Percentiles rank a stretch among this genome's conserved stretches.
Conservation (phyloP, 2,113 vertebrate genomes). For the Catagonus wagneri region DNA sequence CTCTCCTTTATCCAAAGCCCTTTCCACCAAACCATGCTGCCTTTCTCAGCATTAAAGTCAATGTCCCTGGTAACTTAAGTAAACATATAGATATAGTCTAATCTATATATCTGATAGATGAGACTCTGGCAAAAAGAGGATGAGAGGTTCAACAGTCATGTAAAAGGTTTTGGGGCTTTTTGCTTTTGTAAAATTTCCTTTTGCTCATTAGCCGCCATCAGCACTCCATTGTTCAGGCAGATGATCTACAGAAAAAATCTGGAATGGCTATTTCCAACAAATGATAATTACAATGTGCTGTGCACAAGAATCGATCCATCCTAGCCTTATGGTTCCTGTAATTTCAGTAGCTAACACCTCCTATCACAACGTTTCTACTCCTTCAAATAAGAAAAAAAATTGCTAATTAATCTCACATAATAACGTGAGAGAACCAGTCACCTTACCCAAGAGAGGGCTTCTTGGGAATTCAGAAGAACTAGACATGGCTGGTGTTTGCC, state of each 20-base stretch:
- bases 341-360: constrained; percentile 33
- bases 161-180: not conserved
- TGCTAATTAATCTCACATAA: not conserved
- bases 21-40: not conserved
- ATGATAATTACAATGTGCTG: not conserved
- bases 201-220: not conserved
- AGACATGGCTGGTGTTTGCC: not conserved
- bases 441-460: not conserved
- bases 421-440: not conserved
- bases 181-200: constrained; percentile 32
- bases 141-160: not conserved
- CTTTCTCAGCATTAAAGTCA: not conserved
- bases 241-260: constrained; percentile 32
- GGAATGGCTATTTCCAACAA: constrained; percentile 23
- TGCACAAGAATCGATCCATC: not conserved
- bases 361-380: not conserved
- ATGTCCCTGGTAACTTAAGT: not conserved
- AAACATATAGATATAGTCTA: no score
- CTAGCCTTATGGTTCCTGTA: not conserved
- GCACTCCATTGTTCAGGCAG: constrained; percentile 16
- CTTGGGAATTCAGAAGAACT: not conserved
- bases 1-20: not conserved
- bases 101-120: not conserved
- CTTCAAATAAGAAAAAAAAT: not conserved
- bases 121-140: not conserved